These are phyloP conservation scores for Colostygia pectinataria DNA, from an alignment of 2,888 invertebrate genomes.

Conservation along the genomic window DNA sequence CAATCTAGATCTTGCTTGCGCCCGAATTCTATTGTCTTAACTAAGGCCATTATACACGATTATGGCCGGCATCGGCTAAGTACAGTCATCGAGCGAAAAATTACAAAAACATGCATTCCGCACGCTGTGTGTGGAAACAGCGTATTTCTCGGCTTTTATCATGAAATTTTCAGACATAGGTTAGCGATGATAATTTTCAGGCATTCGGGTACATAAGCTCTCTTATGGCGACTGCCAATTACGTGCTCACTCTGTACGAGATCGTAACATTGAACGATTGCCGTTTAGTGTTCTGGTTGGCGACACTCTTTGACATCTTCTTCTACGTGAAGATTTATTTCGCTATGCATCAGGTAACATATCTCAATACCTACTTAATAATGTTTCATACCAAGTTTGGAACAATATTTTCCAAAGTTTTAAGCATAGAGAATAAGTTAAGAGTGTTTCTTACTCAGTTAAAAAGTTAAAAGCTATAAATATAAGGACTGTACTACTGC, in stretches of 20 bases:
- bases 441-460: too few relatives aligned
- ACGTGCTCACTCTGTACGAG: conserved; percentile 59
- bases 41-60: too few relatives aligned
- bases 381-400: too few relatives aligned
- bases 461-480: too few relatives aligned
- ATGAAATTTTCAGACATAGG: background rate
- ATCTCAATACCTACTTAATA: background rate
- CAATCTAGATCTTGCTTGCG: conserved; percentile 19
- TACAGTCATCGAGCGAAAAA: too few relatives aligned
- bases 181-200: conserved; percentile 13
- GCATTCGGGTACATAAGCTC: conserved; percentile 47
- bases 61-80: too few relatives aligned
- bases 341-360: conserved; percentile 63
- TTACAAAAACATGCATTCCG: too few relatives aligned
- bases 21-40: conserved; percentile 13
- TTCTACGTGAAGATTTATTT: conserved; percentile 61
- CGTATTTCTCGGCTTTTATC: too few relatives aligned
- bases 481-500: too few relatives aligned
- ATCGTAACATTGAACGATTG: conserved; percentile 68
- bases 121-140: too few relatives aligned
- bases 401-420: too few relatives aligned
- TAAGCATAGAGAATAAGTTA: too few relatives aligned
- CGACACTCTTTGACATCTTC: conserved; percentile 59
- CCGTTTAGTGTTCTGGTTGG: conserved; percentile 58
- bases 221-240: conserved; percentile 54